phyloP scores from a whole-genome alignment of 2,888 invertebrate species.

The Lepidonotus clava region DNA sequence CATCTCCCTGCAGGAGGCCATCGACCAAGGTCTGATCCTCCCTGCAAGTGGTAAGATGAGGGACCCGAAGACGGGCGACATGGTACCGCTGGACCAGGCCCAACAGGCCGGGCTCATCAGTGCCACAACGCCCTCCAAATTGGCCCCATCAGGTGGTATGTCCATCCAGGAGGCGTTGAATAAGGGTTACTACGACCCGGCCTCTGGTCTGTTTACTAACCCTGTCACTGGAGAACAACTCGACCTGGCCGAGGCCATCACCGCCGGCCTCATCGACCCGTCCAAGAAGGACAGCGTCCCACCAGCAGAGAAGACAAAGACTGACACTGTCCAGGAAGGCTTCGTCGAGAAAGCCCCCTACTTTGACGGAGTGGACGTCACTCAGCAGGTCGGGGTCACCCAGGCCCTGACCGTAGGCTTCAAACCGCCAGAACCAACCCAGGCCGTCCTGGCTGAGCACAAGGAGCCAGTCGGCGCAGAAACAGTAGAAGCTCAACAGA shows the following conservation, averaged over 20 bases:
- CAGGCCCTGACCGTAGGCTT: slow-evolving; percentile 18
- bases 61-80: slow-evolving; percentile 88
- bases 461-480: neutral
- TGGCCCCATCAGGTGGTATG: neutral
- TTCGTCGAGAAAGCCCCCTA: slow-evolving; percentile 32
- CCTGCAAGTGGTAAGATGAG: slow-evolving; percentile 91
- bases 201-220: slow-evolving; percentile 87
- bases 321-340: slow-evolving; percentile 51
- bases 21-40: slow-evolving; percentile 89
- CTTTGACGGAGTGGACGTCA: neutral
- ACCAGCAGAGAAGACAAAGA: neutral
- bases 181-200: slow-evolving; percentile 88
- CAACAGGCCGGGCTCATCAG: slow-evolving; percentile 88
- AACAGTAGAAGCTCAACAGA: neutral
- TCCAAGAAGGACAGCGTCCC: neutral
- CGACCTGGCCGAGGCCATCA: slow-evolving; percentile 88
- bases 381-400: slow-evolving; percentile 2
- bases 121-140: neutral
- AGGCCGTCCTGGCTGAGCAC: neutral
- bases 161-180: slow-evolving; percentile 34
- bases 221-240: slow-evolving; percentile 59
- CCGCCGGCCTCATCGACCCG: slow-evolving; percentile 89
- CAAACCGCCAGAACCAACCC: neutral
- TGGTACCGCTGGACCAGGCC: slow-evolving; percentile 84
- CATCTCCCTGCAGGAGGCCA: slow-evolving; percentile 90